phyloP scores from a whole-genome alignment of 2,113 vertebrate species.

The Chaetorhynchus papuensis region DNA sequence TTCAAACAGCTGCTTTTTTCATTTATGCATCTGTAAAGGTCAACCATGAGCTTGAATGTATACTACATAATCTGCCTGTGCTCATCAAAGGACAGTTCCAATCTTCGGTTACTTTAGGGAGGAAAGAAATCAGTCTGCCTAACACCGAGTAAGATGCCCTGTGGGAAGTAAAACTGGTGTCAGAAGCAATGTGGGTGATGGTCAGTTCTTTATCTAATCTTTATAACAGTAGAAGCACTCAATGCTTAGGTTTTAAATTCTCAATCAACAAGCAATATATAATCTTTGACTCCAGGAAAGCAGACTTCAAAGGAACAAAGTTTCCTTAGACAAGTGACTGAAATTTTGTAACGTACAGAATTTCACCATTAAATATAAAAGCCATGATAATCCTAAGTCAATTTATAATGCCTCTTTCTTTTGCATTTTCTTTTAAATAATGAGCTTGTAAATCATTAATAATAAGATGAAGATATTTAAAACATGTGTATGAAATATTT shows the following conservation, averaged over 20 bases:
- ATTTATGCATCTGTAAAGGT: slow-evolving; percentile 49
- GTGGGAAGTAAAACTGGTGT: neutral
- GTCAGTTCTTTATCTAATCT: neutral
- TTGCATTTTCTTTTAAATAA: slow-evolving; percentile 5
- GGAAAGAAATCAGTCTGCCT: neutral
- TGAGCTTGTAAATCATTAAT: slow-evolving; percentile 27
- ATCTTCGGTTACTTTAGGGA: neutral
- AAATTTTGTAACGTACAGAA: neutral
- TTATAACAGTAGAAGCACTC: neutral
- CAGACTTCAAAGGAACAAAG: neutral
- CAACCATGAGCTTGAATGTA: slow-evolving; percentile 46
- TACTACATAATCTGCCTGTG: slow-evolving; percentile 35
- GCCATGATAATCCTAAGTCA: neutral
- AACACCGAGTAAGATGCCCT: neutral
- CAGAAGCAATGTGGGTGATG: neutral
- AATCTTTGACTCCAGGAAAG: slow-evolving; percentile 23
- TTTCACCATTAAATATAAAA: slow-evolving; percentile 10
- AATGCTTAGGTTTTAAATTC: neutral
- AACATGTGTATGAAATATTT: slow-evolving; percentile 32
- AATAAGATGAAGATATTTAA: slow-evolving; percentile 15
- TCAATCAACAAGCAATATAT: neutral
- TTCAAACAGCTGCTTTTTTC: slow-evolving; percentile 48
- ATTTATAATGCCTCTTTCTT: neutral
- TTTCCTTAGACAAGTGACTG: slow-evolving; percentile 5
- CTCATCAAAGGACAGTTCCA: slow-evolving; percentile 9